Base-by-base conservation (phyloP, 2,797 vertebrate genomes). In the Capromys pilorides region DNA sequence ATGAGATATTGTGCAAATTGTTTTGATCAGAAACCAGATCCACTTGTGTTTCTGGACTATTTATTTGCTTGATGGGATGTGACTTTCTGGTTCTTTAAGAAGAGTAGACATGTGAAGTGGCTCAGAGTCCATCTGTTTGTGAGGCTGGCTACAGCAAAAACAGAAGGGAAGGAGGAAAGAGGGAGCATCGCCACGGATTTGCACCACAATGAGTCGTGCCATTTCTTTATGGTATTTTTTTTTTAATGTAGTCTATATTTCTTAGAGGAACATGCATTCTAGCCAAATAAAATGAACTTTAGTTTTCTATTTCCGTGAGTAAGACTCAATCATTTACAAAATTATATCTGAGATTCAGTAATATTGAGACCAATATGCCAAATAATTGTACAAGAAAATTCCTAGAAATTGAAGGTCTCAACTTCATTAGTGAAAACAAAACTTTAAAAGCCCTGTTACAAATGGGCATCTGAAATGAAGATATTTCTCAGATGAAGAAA, bases 271-370 rank as follows among this genome's bases (percentile, higher is more conserved):
- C 2, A 75, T 21, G 19, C 33, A 80, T 91, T 95, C 33, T 79
- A 13, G 13, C 39, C 57, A 90, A 78, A 45, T 51, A 78, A 66
- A 21, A 19, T 51, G 36, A 73, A 4, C 3, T 39, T 45, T 36
- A 59, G 31, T 45, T 85, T 85, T 86, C 14, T 79, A 6, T 94
- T 61, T 81, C 28, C 31, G 24, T 57, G 90, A 64, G 19, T 61
- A 83, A 77, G 91, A 59, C 1, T 88, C 51, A 90, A 22, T 86
- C 83, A 95, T 79, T 93, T 88, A 71, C 24, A 83, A 64, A 90
- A 95, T 61, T 9, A 84, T 24, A 85, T 66, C 3, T n/a, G 59
- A 69, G 2, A 3, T 33, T 83, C 36, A 31, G 10, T 66, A 24
- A 75, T 36, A 5, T 88, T 81, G 18, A 26, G 64, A 61, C 26